Evolutionary conservation across 2,113 vertebrate genomes (phyloP).

Genomic region (Girardinichthys multiradiatus): DNA sequence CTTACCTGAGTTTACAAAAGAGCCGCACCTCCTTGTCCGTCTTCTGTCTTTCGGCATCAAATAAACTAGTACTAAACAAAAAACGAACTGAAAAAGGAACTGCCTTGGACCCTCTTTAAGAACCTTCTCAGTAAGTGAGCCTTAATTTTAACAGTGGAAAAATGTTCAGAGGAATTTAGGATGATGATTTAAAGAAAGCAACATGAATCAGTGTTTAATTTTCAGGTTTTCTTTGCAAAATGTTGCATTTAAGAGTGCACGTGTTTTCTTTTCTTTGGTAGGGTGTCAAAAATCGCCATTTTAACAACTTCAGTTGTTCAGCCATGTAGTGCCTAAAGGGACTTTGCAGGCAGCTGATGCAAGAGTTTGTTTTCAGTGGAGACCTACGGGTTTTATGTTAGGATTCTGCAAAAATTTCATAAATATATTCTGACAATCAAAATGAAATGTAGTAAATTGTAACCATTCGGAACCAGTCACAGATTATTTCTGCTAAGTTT

Average conservation of each 20-base stretch:
- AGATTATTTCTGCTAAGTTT: background rate
- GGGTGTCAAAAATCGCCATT: background rate
- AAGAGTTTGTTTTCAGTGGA: constrained; percentile 42
- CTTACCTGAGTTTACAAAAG: constrained; percentile 72
- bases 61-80: background rate
- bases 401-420: background rate
- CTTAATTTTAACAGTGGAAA: background rate
- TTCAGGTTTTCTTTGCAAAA: background rate
- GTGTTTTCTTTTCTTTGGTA: background rate
- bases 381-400: background rate
- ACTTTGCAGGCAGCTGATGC: constrained; percentile 47
- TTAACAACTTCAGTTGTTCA: background rate
- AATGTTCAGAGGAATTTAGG: background rate
- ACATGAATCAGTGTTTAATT: background rate
- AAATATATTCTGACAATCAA: background rate
- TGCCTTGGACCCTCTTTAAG: background rate
- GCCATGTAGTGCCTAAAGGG: background rate
- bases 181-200: background rate
- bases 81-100: background rate
- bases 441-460: background rate
- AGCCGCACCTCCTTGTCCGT: constrained; percentile 25
- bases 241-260: background rate
- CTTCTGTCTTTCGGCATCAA: background rate
- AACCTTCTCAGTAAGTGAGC: constrained; percentile 48
- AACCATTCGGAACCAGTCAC: too few species aligned